Evolutionary conservation across 2,888 invertebrate species (phyloP).

Genomic region (Cephus sareptanus): DNA sequence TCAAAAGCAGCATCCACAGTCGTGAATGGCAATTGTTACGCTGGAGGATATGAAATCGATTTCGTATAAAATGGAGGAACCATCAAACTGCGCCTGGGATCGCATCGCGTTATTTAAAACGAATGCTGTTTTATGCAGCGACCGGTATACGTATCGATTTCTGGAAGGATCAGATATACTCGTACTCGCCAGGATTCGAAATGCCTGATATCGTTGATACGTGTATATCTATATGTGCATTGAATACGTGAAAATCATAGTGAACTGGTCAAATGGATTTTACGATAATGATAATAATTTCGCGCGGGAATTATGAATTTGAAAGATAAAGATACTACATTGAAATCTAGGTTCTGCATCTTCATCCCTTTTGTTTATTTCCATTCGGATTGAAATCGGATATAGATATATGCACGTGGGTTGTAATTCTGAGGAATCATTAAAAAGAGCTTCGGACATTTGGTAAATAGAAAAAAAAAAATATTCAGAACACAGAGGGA

Average conservation of each 20-base stretch:
- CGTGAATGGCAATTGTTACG: neutral
- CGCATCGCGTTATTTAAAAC: neutral
- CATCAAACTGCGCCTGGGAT: neutral
- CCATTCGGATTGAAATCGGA: neutral
- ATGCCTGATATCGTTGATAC: neutral
- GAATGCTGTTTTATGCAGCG: neutral
- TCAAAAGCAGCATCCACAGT: constrained; percentile 8
- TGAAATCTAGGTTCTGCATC: neutral
- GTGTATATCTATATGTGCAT: neutral
- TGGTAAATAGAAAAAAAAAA: neutral
- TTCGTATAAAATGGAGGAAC: neutral
- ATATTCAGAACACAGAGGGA: neutral
- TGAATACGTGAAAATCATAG: neutral
- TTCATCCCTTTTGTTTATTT: neutral
- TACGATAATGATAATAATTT: neutral
- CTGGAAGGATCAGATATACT: neutral
- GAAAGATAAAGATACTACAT: neutral
- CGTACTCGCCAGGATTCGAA: neutral
- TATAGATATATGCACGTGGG: neutral
- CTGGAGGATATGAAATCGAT: neutral
- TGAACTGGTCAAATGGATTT: neutral
- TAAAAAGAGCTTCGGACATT: neutral
- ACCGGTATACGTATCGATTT: neutral
- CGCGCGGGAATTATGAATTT: neutral
- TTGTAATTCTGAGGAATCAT: neutral